Evolutionary conservation across 2,888 invertebrate genomes (phyloP), one percentile per base, ranked within the genome.

Genomic region (Nemoura dubitans): DNA sequence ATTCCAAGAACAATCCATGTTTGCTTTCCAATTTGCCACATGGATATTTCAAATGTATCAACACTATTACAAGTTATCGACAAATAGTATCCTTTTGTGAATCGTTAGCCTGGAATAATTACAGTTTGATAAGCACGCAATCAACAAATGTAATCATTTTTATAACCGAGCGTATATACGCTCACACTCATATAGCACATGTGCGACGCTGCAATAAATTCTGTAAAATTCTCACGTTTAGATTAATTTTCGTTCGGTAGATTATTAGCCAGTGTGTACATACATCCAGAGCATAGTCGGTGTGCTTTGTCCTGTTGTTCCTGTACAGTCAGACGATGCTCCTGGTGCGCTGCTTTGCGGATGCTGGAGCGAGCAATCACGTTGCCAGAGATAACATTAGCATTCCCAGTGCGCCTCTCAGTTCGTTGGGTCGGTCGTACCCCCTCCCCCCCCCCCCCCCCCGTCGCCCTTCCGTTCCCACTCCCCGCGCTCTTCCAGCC

Each of bases 311-410:
- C 59, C 59, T 59, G 16, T 59, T 59, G 59, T 21, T 59, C 59
- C 59, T 59, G 59, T 59, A 59, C 59, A 59, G 59, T 21, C 14
- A 10, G 59, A 59, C 21, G 59, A 10, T 36, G 36, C 36, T 36
- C 36, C 59, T 59, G 59, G 59, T 21, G 59, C 21, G 59, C 21
- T 59, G 59, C 59, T 59, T 36, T 59, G 59, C 59, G 59, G 59
- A 59, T 59, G 59, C 59, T 78, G 28, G 78, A 78, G 16, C 27
- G 25, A 26, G 26, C 26, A 78, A 78, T 78, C 78, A 27, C 78
- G 78, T 28, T 28, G 78, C 78, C 27, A 78, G 78, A 78, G 28
- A 26, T 28, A 78, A 78, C 78, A 78, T 78, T 78, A 78, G 78
- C 78, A 78, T 78, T 78, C 78, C 78, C 78, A 78, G 28, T 28